Base-by-base conservation (phyloP, 2,888 invertebrate species). In the Molanna angustata region DNA sequence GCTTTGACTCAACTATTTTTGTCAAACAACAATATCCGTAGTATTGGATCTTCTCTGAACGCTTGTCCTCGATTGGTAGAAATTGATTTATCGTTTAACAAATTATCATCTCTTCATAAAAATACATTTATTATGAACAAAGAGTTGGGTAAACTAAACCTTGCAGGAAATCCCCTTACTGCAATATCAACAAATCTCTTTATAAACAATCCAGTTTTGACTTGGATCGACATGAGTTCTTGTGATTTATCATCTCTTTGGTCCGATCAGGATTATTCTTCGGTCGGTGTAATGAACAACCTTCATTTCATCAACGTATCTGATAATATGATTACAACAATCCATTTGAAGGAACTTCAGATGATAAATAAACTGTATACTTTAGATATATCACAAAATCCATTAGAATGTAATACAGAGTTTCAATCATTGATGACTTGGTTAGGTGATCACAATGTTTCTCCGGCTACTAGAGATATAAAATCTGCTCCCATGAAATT, bases 11-110 rank as follows among this genome's bases (percentile, higher is more conserved):
- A 79, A 1, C 70, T 90, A 41, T 82, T 84, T 64, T 71, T 89
- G 21, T 80, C 87, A 16, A 79, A 80, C 63, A 90, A 90, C 65
- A 79, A 78, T 62, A 79, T 80, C 52, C 69, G 67, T 64, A 74
- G 62, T 61, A 22, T 59, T 6, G 56, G 59, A 22, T 46, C 45
- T 9, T 37, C 59, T 13, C 40, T 59, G n/a, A 33, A 54, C 6
- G 19, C 48, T 11, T 33, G 31, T 9, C 78, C 75, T 2, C 81
- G 83, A 61, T 71, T 91, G 2, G 80, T 80, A 19, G 82, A 84
- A 52, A 72, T 91, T 49, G 86, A 90, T 64, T 72, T 90, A 33
- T 85, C 89, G 22, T 78, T 84, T 63, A 91, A 91, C 64, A 67
- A 80, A 60, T 76, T 91, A 44, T 70, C 72, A 4, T 75, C 75